Base-by-base conservation (phyloP, 2,113 vertebrate species). In the Illadopsis cleaveri region DNA sequence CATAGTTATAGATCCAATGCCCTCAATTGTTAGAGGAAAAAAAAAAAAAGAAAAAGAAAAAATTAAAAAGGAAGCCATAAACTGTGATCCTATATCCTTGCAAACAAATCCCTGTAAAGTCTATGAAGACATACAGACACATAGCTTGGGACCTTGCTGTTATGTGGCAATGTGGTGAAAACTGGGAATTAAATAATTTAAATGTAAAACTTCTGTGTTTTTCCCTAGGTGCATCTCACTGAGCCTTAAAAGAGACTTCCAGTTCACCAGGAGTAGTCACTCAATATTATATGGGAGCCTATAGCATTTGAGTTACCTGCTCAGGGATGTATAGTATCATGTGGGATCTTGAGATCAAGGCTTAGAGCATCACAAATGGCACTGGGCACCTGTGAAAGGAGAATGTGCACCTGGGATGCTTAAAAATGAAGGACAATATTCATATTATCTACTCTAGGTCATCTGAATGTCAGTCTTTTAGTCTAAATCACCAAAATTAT, bases 171-270 rank as follows among this genome's bases (percentile, higher is more conserved):
- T 60, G 25, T 1, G 2, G 9, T 82, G 35, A 73, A 86, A 86
- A 64, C 4, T 19, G 10, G 11, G 31, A 81, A 53, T 38, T 48
- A 35, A 69, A 48, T 62, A 38, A 31, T 16, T 71, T 12, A 81
- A 66, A 23, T 53, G 5, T 25, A 8, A 15, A 38, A 53, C 3
- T 35, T 68, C 16, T 33, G 5, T 35, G 21, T 40, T 1, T 0
- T 48, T 85, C 11, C 15, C 44, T 33, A 56, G 19, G 8, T n/a
- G 5, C 8, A 33, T 58, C 18, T 33, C 21, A 33, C 10, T 61
- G 44, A 83, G 27, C 38, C 13, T 48, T 57, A 80, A 42, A 66
- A 24, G 8, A 92, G 11, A 38, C 5, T 86, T 86, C 28, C 47
- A 44, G 8, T 6, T 71, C 27, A 37, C 15, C 6, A 44, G 24